A percentile compares a stretch with the other conserved stretches of the same genome.
Conservation (phyloP, 2,888 invertebrate species). For the Lasioglossum malachurum region DNA sequence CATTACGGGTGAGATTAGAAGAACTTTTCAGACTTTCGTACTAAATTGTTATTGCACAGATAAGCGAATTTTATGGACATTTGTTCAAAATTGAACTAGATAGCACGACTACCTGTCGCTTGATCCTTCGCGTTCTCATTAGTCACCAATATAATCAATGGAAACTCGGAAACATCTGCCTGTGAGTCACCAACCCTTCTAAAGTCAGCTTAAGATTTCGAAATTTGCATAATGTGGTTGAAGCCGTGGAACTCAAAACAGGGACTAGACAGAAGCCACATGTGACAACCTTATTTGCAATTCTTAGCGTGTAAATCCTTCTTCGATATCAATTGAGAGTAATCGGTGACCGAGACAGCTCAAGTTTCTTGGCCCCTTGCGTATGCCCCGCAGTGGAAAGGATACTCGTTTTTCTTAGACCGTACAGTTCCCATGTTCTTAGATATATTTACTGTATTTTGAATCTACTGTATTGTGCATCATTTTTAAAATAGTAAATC, state of each 20-base stretch:
- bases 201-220: neutral
- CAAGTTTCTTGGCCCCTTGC: no score
- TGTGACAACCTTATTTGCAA: neutral
- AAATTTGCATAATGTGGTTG: neutral
- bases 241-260: slow-evolving; percentile 1
- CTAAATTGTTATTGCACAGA: slow-evolving; percentile 25
- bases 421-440: no score
- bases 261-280: slow-evolving; percentile 6
- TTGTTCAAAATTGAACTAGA: slow-evolving; percentile 3
- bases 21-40: neutral
- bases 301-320: slow-evolving; percentile 6
- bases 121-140: neutral
- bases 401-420: no score
- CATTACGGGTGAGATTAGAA: neutral
- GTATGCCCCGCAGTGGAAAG: no score
- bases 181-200: neutral
- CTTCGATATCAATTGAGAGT: neutral
- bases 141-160: neutral
- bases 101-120: slow-evolving; percentile 10
- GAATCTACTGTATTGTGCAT: no score
- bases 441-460: no score
- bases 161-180: neutral
- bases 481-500: no score
- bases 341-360: neutral
- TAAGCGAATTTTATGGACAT: slow-evolving; percentile 20